Percentiles rank a stretch among this genome's conserved stretches.
phyloP scores from a whole-genome alignment of 2,113 vertebrate genomes.

The Gymnorhina tibicen region DNA sequence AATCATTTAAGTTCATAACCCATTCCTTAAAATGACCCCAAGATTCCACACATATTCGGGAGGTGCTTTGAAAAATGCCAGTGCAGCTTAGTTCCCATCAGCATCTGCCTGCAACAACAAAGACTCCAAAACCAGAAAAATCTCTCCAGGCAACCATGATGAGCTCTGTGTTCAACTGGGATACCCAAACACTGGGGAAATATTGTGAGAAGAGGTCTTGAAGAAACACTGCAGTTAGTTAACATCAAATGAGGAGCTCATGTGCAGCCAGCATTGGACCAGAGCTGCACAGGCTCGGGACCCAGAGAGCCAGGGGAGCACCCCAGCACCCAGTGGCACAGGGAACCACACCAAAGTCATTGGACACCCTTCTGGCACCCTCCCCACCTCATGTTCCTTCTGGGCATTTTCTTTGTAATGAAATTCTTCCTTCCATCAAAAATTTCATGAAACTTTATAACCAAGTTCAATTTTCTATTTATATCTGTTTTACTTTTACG shows the following conservation, averaged over 20 bases:
- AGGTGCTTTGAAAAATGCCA: not conserved
- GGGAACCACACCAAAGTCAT: not conserved
- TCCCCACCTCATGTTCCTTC: not conserved
- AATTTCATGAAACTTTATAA: not conserved
- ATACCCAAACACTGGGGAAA: not conserved
- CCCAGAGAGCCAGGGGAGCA: not conserved
- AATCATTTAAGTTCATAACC: not conserved
- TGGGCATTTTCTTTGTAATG: not conserved
- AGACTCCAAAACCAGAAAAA: not conserved
- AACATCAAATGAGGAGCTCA: not conserved
- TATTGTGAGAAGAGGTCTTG: not conserved
- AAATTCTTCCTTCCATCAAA: not conserved
- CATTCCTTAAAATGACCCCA: not conserved
- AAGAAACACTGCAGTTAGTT: not conserved
- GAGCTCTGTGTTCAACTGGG: not conserved
- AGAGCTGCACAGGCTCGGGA: rapidly evolving
- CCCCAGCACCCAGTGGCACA: not conserved
- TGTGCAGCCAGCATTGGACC: not conserved
- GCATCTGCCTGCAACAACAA: not conserved
- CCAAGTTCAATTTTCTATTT: not conserved
- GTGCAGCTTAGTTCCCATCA: not conserved
- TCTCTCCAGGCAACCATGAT: not conserved
- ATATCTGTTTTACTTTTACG: not conserved
- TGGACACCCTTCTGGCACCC: not conserved
- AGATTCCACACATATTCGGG: not conserved